Evolutionary conservation across 2,888 invertebrate genomes (phyloP).

Genomic region (Mesorhabditis sp.): DNA sequence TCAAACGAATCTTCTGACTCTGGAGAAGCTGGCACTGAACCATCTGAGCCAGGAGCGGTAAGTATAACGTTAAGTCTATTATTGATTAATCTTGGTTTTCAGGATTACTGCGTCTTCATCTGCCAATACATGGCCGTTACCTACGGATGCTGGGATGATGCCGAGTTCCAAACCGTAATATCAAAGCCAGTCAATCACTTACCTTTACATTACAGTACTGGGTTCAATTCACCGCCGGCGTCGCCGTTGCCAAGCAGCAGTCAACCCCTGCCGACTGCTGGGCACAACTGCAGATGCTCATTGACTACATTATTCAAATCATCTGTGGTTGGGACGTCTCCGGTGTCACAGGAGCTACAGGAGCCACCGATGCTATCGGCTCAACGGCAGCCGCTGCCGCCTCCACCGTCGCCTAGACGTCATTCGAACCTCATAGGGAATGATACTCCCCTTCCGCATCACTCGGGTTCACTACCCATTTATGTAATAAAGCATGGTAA

Average conservation of each 20-base stretch:
- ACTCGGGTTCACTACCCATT: too few relatives aligned
- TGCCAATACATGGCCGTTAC: background rate
- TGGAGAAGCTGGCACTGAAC: background rate
- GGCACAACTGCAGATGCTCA: constrained; percentile 1
- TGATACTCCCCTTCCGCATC: too few relatives aligned
- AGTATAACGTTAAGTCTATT: background rate
- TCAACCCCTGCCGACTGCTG: background rate
- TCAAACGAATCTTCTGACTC: background rate
- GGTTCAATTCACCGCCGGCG: background rate
- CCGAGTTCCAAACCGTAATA: background rate
- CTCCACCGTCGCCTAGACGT: too few relatives aligned
- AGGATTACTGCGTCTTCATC: background rate
- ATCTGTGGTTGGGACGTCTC: background rate
- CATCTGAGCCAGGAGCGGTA: constrained; percentile 1
- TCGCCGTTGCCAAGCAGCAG: background rate
- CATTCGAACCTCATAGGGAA: too few relatives aligned
- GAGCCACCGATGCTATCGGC: background rate
- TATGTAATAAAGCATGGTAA: too few relatives aligned
- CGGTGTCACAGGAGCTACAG: background rate
- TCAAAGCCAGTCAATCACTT: background rate
- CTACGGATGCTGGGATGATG: background rate
- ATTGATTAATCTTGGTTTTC: background rate
- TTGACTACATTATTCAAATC: background rate
- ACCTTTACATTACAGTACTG: background rate
- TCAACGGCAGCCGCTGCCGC: too few relatives aligned